Percentiles rank a stretch among this genome's conserved stretches.
Evolutionary conservation across 2,888 invertebrate genomes (phyloP).

Genomic region (Dromius quadrimaculatus): DNA sequence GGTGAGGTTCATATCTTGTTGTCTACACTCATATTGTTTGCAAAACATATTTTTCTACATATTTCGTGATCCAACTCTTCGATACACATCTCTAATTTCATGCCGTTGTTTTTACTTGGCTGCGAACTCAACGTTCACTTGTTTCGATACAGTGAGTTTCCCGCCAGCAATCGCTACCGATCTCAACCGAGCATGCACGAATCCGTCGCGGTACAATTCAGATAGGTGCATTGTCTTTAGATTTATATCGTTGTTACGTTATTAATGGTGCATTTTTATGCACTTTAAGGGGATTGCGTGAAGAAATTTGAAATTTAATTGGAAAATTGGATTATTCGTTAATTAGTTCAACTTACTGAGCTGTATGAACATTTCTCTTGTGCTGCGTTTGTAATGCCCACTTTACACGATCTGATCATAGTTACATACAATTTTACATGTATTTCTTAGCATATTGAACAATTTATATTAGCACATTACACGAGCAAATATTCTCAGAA

Average conservation of each 20-base stretch:
- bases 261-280: constrained; percentile 30
- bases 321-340: neutral
- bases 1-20: no score
- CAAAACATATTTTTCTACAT: no score
- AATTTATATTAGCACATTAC: no score
- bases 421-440: no score
- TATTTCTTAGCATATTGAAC: no score
- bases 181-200: constrained; percentile 7
- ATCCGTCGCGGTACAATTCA: constrained; percentile 7
- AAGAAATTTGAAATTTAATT: constrained; percentile 18
- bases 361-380: constrained; percentile 8
- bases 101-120: constrained; percentile 20
- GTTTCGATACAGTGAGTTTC: constrained; percentile 30
- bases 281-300: neutral
- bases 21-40: no score
- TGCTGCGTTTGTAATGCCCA: constrained; percentile 9
- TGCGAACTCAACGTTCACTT: constrained; percentile 28
- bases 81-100: constrained; percentile 34
- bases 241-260: constrained; percentile 13
- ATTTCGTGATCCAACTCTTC: constrained; percentile 15
- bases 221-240: constrained; percentile 12
- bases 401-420: no score
- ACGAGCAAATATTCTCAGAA: no score
- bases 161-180: neutral
- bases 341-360: neutral